Evolutionary conservation across 2,113 vertebrate species (phyloP).

Genomic region (Hemibagrus wyckioides): DNA sequence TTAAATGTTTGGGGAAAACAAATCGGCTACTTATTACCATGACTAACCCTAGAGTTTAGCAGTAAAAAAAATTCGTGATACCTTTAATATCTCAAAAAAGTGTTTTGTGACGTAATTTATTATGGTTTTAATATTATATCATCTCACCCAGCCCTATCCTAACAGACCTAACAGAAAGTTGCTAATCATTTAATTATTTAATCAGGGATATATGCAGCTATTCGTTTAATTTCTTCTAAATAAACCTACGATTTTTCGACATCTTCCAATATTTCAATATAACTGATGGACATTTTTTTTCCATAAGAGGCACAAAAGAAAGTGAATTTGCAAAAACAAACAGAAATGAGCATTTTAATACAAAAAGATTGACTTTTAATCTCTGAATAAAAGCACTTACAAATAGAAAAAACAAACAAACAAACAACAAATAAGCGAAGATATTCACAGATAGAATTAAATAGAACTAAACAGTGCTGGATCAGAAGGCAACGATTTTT

Average conservation of each 20-base stretch:
- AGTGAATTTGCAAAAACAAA: not conserved
- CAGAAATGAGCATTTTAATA: conserved; percentile 18
- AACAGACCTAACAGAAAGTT: not conserved
- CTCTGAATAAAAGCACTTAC: not conserved
- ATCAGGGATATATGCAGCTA: not conserved
- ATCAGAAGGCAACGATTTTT: not conserved
- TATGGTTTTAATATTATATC: not conserved
- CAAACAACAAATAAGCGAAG: not conserved
- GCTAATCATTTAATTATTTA: not conserved
- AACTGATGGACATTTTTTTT: not conserved
- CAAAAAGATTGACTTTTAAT: not conserved
- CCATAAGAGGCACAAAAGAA: not conserved
- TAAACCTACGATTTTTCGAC: not conserved
- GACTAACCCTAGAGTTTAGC: not conserved
- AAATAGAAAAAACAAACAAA: conserved; percentile 20
- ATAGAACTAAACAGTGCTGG: not conserved
- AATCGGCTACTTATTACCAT: not conserved
- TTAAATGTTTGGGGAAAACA: not conserved
- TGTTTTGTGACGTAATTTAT: conserved; percentile 21
- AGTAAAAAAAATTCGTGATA: not conserved
- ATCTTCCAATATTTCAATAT: not conserved
- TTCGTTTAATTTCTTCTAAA: not conserved
- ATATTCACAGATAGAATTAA: not conserved
- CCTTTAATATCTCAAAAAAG: not conserved
- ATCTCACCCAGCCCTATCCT: not conserved